Conservation (phyloP, 2,797 vertebrate species). For the Microcaecilia unicolor region DNA sequence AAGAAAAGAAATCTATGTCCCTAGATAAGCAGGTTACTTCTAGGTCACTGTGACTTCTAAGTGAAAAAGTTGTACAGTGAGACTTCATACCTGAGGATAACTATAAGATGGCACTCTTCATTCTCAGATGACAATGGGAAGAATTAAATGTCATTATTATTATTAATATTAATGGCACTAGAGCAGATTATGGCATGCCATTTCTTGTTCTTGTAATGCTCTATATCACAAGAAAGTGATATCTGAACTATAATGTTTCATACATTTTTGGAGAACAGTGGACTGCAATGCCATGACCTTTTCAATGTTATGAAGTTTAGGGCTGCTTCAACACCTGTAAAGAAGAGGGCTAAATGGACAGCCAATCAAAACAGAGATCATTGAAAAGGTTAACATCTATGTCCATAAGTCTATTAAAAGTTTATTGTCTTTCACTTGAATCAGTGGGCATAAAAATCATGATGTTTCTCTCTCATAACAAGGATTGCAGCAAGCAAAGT, state of each 20-base stretch:
- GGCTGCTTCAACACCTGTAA: slow-evolving; percentile 13
- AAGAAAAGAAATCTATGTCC: no score
- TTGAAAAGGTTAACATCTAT: slow-evolving; percentile 42
- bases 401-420: slow-evolving; percentile 44
- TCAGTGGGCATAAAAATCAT: slow-evolving; percentile 22
- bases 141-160: neutral
- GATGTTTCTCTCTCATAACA: slow-evolving; percentile 24
- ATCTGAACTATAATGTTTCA: slow-evolving; percentile 9
- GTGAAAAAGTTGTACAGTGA: no score
- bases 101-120: no score
- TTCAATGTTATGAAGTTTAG: slow-evolving; percentile 16
- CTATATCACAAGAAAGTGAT: fast-evolving
- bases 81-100: fast-evolving
- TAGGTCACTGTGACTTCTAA: no score
- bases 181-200: neutral
- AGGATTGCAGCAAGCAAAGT: slow-evolving; percentile 24
- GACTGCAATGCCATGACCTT: slow-evolving; percentile 30
- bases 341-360: neutral
- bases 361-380: slow-evolving; percentile 26
- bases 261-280: slow-evolving; percentile 24
- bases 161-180: neutral
- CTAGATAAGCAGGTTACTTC: no score
- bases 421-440: slow-evolving; percentile 38
- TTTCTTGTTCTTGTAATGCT: slow-evolving; percentile 5
- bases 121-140: neutral